Evolutionary conservation across 2,113 vertebrate genomes (phyloP).

Genomic region (Apteryx owenii): DNA sequence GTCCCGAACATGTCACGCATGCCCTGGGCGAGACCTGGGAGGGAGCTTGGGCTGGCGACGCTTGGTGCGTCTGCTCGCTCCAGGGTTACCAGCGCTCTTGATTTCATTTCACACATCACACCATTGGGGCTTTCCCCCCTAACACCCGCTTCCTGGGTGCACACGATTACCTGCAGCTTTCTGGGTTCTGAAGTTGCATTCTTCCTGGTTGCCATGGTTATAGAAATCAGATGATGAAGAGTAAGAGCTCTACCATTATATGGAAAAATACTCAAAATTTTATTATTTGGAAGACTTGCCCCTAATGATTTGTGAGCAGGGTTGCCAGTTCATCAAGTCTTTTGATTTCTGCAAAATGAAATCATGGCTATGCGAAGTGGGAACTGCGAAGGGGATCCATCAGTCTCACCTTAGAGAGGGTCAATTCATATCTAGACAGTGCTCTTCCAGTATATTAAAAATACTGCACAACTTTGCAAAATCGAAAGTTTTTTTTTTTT

Average conservation of each 20-base stretch:
- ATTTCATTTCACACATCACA: not conserved
- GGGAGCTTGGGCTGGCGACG: not conserved
- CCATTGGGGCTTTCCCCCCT: fast-evolving
- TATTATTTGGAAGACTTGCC: not conserved
- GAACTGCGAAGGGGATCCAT: not conserved
- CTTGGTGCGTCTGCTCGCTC: not conserved
- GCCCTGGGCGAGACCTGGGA: fast-evolving
- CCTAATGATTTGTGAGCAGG: not conserved
- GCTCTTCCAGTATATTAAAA: not conserved
- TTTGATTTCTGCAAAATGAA: not conserved
- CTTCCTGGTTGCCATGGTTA: not conserved
- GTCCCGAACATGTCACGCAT: not conserved
- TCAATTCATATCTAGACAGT: not conserved
- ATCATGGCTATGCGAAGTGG: not conserved
- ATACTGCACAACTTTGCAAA: not conserved
- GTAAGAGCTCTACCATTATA: not conserved
- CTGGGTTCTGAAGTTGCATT: not conserved
- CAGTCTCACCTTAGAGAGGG: not conserved
- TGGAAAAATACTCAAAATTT: not conserved
- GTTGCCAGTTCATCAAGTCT: not conserved
- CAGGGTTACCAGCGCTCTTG: not conserved
- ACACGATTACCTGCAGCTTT: not conserved
- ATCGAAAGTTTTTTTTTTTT: not conserved
- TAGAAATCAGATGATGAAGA: not conserved
- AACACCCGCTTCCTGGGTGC: not conserved